A percentile compares a stretch with the other conserved stretches of the same genome.
Evolutionary conservation across 2,113 vertebrate species (phyloP).

Genomic region (Elaphurus davidianus): DNA sequence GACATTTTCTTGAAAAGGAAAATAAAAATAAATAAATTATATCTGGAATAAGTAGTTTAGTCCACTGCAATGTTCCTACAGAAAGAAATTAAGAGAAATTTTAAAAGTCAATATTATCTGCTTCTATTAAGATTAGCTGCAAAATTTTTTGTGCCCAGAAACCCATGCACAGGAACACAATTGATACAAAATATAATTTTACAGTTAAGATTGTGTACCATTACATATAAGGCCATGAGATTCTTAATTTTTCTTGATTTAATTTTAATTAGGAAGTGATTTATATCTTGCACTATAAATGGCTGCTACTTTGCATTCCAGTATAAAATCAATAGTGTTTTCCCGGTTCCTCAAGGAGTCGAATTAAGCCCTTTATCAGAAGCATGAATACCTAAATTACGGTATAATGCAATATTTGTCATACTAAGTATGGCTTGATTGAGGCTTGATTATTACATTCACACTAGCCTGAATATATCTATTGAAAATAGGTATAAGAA

Average conservation of each 20-base stretch:
- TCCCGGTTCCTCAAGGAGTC: constrained; percentile 78
- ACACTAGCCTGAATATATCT: constrained; percentile 82
- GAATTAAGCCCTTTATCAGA: constrained; percentile 85
- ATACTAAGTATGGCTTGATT: constrained; percentile 84
- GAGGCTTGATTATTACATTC: constrained; percentile 88
- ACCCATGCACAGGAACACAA: constrained; percentile 74
- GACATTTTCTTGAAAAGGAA: constrained; percentile 90
- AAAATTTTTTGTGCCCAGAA: constrained; percentile 66
- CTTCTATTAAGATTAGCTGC: constrained; percentile 77
- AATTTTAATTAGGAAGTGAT: constrained; percentile 85
- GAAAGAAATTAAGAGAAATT: constrained; percentile 73
- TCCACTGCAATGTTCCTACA: constrained; percentile 73
- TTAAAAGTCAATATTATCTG: constrained; percentile 75
- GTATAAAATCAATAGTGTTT: constrained; percentile 82
- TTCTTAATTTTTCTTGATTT: constrained; percentile 81
- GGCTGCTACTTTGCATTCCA: constrained; percentile 81
- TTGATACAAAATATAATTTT: constrained; percentile 75
- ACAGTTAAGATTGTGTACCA: constrained; percentile 76
- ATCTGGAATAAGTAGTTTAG: constrained; percentile 46
- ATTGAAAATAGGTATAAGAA: constrained; percentile 85
- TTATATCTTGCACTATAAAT: constrained; percentile 79
- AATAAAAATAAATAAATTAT: constrained; percentile 75
- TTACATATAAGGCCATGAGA: constrained; percentile 73
- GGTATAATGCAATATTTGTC: constrained; percentile 84
- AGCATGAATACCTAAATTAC: constrained; percentile 82